Evolutionary conservation across 2,113 vertebrate species (phyloP), one percentile per base, ranked within the genome.

Genomic region (Choloepus hoffmanni): DNA sequence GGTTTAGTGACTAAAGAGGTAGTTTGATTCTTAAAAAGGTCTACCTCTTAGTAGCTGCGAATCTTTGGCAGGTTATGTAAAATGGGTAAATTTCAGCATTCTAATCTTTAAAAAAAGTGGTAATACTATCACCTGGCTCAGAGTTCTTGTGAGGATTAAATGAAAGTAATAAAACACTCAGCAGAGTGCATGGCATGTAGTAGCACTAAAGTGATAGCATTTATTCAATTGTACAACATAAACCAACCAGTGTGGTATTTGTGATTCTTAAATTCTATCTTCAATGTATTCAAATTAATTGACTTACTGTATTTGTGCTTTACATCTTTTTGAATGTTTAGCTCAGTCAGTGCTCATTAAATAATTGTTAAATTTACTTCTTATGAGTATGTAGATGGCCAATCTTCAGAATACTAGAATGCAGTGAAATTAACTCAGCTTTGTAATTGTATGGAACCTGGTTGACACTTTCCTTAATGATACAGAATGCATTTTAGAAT

Each of bases 251-350:
- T 12, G 9, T 82, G 7, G 5, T 86, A 43, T 63, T 91, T 19
- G 18, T 82, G n/a, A 89, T 84, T 95, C 58, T 85, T 95, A 82
- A 95, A 87, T 89, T 94, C 63, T 86, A 58, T 92, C 30, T 36
- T 84, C 24, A 95, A 33, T 92, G 9, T 90, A 94, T 96, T 96
- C 72, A 88, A 88, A 19, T 81, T 90, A 76, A 77, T 77, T 97
- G 78, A 73, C 53, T 73, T 89, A 60, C 4, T 55, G 4, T 94
- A 16, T 88, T 86, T 90, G 33, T 16, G 82, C 2, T 89, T 94
- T 24, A 45, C 10, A 55, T 91, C 26, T 94, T 67, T 85, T 26
- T 92, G 48, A 85, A 11, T 95, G 13, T 76, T 15, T 78, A 84
- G 45, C 11, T 1, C n/a, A 50, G 26, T 94, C 16, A 84, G 3